Conservation (phyloP, 2,888 invertebrate species). For the Sinodicranocentrus sp. region DNA sequence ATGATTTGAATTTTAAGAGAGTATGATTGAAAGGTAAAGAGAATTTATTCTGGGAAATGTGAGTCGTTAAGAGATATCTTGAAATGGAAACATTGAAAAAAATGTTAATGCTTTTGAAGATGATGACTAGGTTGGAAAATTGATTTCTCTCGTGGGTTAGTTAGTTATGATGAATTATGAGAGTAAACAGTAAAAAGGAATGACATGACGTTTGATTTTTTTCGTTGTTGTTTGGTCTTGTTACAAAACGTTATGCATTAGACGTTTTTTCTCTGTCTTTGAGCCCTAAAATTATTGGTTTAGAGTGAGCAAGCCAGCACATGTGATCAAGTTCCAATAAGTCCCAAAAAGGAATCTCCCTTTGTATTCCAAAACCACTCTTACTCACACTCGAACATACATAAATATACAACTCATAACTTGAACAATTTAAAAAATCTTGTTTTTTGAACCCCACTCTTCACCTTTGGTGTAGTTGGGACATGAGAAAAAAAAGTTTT, state of each 20-base stretch:
- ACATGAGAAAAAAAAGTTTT: slow-evolving; percentile 34
- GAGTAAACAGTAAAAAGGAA: slow-evolving; percentile 43
- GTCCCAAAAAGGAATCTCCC: slow-evolving; percentile 60
- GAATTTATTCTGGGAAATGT: too few species aligned
- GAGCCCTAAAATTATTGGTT: slow-evolving; percentile 54
- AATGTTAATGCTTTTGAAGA: too few species aligned
- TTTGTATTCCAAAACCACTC: slow-evolving; percentile 23
- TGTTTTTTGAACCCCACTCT: slow-evolving; percentile 49
- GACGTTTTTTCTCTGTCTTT: slow-evolving; percentile 33
- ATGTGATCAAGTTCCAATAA: slow-evolving; percentile 67
- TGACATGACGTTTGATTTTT: slow-evolving; percentile 67
- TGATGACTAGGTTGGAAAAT: too few species aligned
- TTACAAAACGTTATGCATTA: slow-evolving; percentile 29
- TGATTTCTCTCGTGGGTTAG: neutral
- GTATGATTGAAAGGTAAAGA: too few species aligned
- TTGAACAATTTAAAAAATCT: slow-evolving; percentile 41
- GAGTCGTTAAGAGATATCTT: too few species aligned
- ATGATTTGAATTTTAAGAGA: too few species aligned
- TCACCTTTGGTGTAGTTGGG: slow-evolving; percentile 34
- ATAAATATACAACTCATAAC: slow-evolving; percentile 28
- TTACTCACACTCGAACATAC: neutral
- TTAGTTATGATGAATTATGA: slow-evolving; percentile 55
- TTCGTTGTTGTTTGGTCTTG: slow-evolving; percentile 39
- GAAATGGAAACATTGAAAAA: too few species aligned
- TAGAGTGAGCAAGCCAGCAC: slow-evolving; percentile 43